Base-by-base conservation (phyloP, 2,797 vertebrate species). In the Myotis pilosus region DNA sequence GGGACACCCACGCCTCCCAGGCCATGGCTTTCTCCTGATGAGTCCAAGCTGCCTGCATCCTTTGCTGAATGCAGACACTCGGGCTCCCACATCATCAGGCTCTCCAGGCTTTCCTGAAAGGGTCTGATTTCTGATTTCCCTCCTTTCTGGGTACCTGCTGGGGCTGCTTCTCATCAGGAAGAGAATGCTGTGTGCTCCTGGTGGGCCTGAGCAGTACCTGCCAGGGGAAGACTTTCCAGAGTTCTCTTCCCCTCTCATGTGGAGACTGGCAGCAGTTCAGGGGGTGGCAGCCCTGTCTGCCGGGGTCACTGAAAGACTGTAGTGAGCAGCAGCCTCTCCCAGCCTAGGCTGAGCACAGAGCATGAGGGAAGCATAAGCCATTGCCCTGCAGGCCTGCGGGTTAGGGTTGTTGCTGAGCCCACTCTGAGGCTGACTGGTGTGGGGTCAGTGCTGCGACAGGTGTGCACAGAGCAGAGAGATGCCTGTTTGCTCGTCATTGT, bases 21-120 rank as follows among this genome's bases (percentile, higher is more conserved):
- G 17, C 25, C 7, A 33, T 3, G 66, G 33, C 72, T 79, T 49
- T 0, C 47, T 28, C 3, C 6, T 0, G 1, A 33, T 0, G 17
- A 16, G 28, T 22, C 57, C 44, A 49, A 41, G 68, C 19, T 88
- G 30, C 36, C 64, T 89, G 23, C 25, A 22, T 6, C 2, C 23
- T 92, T 49, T 6, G 16, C n/a, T 68, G 57, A 72, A 17, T 19
- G 47, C 25, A 66, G 66, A 16, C 36, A 0, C 3, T 19, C 6
- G 20, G 12, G 5, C 11, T 13, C 20, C 25, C 9, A 1, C 3
- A 1, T 51, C 79, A 12, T 62, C 10, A n/a, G 60, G 60, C 20
- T 9, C 7, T 6, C 1, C 20, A 13, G 30, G 55, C 16, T 55
- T 41, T 82, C 66, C 25, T 22, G 55, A 6, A 5, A 36, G 5